Evolutionary conservation across 2,888 invertebrate genomes (phyloP).

Genomic region (Lomographa bimaculata): DNA sequence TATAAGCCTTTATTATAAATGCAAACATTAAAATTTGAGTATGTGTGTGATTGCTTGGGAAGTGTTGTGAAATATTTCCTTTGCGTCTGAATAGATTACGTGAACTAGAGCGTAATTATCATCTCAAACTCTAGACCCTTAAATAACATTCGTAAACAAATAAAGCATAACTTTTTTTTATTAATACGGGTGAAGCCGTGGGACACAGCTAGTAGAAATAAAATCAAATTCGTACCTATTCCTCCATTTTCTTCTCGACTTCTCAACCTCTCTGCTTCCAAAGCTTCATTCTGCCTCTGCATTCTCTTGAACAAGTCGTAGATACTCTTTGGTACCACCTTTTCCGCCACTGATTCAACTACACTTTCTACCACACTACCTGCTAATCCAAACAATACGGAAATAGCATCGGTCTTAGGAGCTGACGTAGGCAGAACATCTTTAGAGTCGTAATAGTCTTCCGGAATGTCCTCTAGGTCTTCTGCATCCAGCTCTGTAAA

Average conservation of each 20-base stretch:
- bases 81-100: too few relatives aligned
- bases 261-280: conserved; percentile 72
- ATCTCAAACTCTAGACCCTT: too few relatives aligned
- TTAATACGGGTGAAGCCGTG: too few relatives aligned
- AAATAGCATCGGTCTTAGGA: conserved; percentile 70
- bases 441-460: conserved; percentile 75
- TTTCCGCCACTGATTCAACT: conserved; percentile 73
- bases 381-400: conserved; percentile 72
- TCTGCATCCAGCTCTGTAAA: conserved; percentile 68
- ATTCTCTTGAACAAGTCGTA: conserved; percentile 72
- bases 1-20: too few relatives aligned
- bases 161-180: background rate
- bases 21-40: too few relatives aligned
- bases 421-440: conserved; percentile 69
- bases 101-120: too few relatives aligned
- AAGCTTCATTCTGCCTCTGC: conserved; percentile 72
- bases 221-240: conserved; percentile 58
- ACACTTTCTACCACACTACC: conserved; percentile 75
- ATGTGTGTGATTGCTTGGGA: too few relatives aligned
- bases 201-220: too few relatives aligned
- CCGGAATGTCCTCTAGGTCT: conserved; percentile 59
- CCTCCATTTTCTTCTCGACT: conserved; percentile 80
- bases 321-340: conserved; percentile 71
- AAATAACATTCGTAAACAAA: too few relatives aligned
- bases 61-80: too few relatives aligned